Evolutionary conservation across 1,140 invertebrate genomes (phyloP).

Genomic region (Polypedilum pembai): DNA sequence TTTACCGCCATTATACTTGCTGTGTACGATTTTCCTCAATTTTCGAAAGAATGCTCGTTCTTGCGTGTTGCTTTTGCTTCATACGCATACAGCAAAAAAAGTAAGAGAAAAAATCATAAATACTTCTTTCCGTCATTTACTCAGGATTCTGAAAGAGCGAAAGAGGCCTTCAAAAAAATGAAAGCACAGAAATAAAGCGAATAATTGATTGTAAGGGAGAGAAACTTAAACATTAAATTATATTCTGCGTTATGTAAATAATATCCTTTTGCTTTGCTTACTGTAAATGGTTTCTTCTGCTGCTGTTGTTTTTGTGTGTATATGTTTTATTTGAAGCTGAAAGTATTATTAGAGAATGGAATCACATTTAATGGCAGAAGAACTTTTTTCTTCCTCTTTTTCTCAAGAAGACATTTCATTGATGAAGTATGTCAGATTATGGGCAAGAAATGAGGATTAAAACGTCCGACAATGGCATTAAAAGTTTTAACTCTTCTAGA

Average conservation of each 20-base stretch:
- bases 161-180: too few species aligned
- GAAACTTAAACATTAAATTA: background rate
- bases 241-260: conserved; percentile 18
- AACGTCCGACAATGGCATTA: too few species aligned
- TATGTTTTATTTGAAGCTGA: background rate
- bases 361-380: conserved; percentile 1
- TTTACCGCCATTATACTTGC: background rate
- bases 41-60: background rate
- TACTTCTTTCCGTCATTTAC: background rate
- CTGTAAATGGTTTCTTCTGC: too few species aligned
- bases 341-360: background rate
- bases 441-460: background rate
- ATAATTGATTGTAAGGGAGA: background rate
- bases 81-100: background rate
- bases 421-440: conserved; percentile 13
- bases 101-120: background rate
- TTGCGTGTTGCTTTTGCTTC: conserved; percentile 7
- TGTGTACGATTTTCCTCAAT: background rate
- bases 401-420: background rate
- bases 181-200: background rate
- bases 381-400: background rate
- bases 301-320: too few species aligned
- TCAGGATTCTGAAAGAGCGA: too few species aligned
- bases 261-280: background rate
- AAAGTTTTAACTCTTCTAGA: too few species aligned